Evolutionary conservation across 2,113 vertebrate species (phyloP).

Genomic region (Heterocephalus glaber): DNA sequence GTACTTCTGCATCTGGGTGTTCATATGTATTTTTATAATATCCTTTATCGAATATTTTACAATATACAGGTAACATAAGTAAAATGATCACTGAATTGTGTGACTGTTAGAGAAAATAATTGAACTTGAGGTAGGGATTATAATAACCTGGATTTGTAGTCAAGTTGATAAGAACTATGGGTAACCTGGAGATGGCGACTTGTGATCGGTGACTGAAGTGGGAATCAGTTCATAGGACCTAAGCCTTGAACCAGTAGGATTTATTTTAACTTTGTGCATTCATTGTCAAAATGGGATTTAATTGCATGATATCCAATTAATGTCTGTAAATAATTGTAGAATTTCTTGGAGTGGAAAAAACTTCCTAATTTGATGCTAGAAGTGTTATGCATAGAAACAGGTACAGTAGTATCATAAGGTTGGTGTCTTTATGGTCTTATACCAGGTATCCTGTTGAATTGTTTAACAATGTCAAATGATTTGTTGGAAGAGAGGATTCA

Average conservation of each 20-base stretch:
- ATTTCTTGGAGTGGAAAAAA: neutral
- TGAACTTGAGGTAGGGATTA: neutral
- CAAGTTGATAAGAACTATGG: neutral
- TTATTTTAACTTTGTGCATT: neutral
- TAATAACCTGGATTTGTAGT: neutral
- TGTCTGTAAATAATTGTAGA: neutral
- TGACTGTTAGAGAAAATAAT: neutral
- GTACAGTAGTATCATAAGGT: neutral
- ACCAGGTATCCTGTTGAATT: neutral
- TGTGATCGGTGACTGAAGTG: neutral
- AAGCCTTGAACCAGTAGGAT: neutral
- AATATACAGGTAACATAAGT: neutral
- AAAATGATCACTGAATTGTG: neutral
- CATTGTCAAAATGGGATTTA: neutral
- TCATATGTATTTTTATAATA: neutral
- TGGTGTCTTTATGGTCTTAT: neutral
- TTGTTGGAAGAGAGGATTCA: neutral
- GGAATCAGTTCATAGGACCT: neutral
- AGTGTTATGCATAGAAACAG: neutral
- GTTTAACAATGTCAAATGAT: neutral
- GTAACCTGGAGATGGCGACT: neutral
- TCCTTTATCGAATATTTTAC: neutral
- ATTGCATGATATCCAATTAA: fast-evolving
- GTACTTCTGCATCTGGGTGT: neutral
- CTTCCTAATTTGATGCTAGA: neutral